These are phyloP conservation scores for Vespertilio murinus DNA, from an alignment of 2,797 vertebrate genomes.

Conservation along the genomic window DNA sequence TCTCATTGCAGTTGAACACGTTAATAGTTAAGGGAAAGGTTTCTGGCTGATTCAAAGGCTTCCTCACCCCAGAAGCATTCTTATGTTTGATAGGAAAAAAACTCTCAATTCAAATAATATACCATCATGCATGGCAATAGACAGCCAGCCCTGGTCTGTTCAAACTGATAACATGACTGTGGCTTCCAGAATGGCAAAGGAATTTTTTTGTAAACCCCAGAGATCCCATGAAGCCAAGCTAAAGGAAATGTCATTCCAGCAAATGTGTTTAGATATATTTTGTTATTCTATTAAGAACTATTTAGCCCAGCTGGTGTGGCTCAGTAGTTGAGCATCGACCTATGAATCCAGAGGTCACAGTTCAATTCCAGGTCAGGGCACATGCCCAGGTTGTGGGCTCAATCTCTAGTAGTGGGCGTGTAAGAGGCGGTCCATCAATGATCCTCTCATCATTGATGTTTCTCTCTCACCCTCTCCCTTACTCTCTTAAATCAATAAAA, in stretches of 20 bases:
- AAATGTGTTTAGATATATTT: not conserved
- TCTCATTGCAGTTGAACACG: not conserved
- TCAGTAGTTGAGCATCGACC: too few species aligned
- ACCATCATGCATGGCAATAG: not conserved
- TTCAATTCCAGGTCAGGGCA: too few species aligned
- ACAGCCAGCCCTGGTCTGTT: not conserved
- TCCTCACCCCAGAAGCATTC: not conserved
- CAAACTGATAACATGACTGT: not conserved
- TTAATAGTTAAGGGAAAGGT: not conserved
- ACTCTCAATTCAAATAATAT: not conserved
- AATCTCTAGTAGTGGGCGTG: too few species aligned
- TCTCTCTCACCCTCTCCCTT: too few species aligned
- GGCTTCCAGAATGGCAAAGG: not conserved
- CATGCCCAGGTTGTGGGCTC: too few species aligned
- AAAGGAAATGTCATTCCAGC: not conserved
- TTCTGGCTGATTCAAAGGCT: not conserved
- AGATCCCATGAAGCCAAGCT: not conserved
- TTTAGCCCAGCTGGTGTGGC: not conserved
- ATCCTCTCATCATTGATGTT: too few species aligned
- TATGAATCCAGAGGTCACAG: too few species aligned
- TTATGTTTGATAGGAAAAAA: constrained; percentile 4
- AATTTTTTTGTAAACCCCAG: not conserved
- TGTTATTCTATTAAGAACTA: constrained; percentile 27
- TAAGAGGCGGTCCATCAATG: too few species aligned
- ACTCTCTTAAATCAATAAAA: too few species aligned